Base-by-base conservation (phyloP, 2,113 vertebrate species). In the Pholis gunnellus region DNA sequence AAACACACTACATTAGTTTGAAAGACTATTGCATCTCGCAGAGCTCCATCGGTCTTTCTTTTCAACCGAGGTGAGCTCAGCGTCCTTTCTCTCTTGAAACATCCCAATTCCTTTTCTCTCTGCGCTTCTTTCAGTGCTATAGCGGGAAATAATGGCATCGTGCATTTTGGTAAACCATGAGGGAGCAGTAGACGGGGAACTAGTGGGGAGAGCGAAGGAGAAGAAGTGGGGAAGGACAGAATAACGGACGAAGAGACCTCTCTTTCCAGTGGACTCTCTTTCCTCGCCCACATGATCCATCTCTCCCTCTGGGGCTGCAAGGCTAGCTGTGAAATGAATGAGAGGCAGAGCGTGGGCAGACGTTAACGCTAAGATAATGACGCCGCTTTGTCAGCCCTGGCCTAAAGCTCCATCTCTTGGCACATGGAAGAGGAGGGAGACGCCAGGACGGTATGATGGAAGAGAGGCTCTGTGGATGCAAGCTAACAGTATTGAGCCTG, bases 321-420 rank as follows among this genome's bases (percentile, higher is more conserved):
- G 87, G 83, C 88, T 93, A 80, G 86, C 91, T 87, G 88, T 85
- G 89, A 91, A 91, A 93, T 88, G 84, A 94, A 89, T 89, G 92
- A 90, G 87, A 88, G 70, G 86, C 72, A 85, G 74, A 72, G 88
- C 84, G 90, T 93, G 88, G 93, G 92, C 87, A 85, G 87, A 52
- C 79, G 72, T 84, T 86, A 90, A 86, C 79, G 68, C 83, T 92
- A 89, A 92, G 82, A 91, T 93, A 94, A 95, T 92, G 91, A 92
- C 56, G 76, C 25, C 84, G 74, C 91, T 92, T 93, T 93, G 91
- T 93, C 83, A 92, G 88, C 73, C 63, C 85, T 82, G 63, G 87
- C 90, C 91, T 84, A 20, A 69, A 90, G 91, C 89, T 56, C 69
- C 17, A 22, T 93, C 88, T 89, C 81, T 85, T 85, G 90, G 89